A percentile compares a stretch with the other conserved stretches of the same genome.
phyloP scores from a whole-genome alignment of 2,113 vertebrate species.

The Oreocharis arfaki region DNA sequence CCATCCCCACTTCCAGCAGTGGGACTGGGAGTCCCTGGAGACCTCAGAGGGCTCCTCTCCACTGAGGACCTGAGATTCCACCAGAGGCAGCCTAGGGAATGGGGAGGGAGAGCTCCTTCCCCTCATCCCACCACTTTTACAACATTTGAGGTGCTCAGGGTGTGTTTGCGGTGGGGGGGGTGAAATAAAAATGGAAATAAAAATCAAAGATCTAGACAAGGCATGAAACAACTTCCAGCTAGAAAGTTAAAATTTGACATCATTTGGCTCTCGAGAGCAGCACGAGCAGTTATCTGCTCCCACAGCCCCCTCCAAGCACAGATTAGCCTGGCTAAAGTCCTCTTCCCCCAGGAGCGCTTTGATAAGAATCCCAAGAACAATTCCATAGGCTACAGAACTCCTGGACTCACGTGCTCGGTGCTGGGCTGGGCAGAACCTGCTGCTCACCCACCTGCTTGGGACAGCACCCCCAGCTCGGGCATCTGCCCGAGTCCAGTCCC shows the following conservation, averaged over 20 bases:
- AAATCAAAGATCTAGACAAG: background rate
- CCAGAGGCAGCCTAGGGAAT: background rate
- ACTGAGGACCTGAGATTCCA: background rate
- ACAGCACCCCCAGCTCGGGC: background rate
- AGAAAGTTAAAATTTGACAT: background rate
- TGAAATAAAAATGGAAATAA: background rate
- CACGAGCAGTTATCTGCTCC: background rate
- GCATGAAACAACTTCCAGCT: background rate
- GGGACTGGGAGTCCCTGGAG: background rate
- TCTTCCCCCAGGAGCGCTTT: background rate
- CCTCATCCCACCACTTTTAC: background rate
- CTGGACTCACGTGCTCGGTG: rapidly evolving
- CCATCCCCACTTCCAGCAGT: background rate
- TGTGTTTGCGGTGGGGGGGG: too few relatives aligned
- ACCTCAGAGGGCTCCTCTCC: background rate
- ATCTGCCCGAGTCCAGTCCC: rapidly evolving
- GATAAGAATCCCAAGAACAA: background rate
- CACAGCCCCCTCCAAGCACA: background rate
- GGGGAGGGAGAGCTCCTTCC: background rate
- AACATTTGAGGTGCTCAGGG: background rate
- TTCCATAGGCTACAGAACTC: background rate
- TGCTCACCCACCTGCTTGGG: background rate
- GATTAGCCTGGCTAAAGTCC: background rate
- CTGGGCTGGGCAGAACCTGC: background rate
- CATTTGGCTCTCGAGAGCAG: background rate